Percentiles rank a stretch among this genome's conserved stretches.
These are phyloP conservation scores for Propithecus perrieri DNA, from an alignment of 2,797 vertebrate species.

Conservation along the genomic window DNA sequence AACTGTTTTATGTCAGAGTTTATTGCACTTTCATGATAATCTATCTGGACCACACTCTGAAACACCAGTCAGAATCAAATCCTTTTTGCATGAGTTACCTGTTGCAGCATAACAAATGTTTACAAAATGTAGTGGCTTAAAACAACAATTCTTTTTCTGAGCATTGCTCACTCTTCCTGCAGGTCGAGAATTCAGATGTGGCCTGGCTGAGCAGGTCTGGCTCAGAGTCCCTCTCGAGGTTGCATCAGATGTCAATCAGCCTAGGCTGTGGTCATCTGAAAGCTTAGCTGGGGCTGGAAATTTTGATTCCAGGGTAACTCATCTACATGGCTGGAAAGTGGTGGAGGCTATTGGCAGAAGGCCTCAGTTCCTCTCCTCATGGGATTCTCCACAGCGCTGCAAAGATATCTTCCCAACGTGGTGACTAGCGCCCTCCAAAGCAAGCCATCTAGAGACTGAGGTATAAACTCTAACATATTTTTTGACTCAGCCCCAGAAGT, in stretches of 20 bases:
- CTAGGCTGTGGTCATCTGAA: background rate
- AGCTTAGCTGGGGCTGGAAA: background rate
- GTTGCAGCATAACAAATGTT: background rate
- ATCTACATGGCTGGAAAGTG: background rate
- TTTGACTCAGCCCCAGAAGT: background rate
- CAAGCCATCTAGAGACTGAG: background rate
- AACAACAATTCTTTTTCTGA: background rate
- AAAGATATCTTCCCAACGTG: background rate
- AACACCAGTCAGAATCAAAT: background rate
- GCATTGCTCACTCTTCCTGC: background rate
- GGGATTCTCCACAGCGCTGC: background rate
- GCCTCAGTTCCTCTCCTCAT: background rate
- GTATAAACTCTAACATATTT: background rate
- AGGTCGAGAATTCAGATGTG: background rate
- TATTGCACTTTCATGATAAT: background rate
- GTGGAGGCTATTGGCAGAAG: background rate
- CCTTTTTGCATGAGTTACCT: background rate
- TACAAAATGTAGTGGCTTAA: background rate
- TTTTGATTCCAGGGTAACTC: background rate
- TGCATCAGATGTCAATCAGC: background rate
- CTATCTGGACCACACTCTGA: background rate
- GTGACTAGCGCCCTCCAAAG: background rate
- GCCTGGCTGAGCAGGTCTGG: background rate
- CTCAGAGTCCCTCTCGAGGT: background rate
- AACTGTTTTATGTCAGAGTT: background rate